Evolutionary conservation across 37 sponge, comb jelly and placozoan genomes (phyloP), one percentile per base, ranked within the genome.

Genomic region (Ianthella basta): DNA sequence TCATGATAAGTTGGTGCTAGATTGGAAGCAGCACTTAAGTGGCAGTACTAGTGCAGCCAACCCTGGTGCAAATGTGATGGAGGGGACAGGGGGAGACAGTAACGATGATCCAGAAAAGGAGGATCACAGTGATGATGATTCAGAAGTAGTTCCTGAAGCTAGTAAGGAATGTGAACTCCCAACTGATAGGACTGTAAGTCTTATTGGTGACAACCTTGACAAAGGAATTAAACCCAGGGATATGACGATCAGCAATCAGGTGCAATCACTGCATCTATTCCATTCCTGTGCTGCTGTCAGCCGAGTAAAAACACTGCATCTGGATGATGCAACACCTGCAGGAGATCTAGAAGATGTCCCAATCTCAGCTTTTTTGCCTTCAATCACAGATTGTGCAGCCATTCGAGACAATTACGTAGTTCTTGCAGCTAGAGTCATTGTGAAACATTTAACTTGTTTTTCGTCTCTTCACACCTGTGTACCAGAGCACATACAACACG

Each of bases 161-260:
- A 44, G 50, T 44, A 44, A 44, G 50, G 50, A 44, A 44, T 44
- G 50, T 44, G 8, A 8, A 44, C 50, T 44, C 3, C 50, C 50
- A 10, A 44, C 3, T 44, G 50, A 44, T 44, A 44, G 8, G 50
- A 44, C 50, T 44, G 8, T 44, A 44, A 44, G 50, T 36, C 36
- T 85, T 59, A 78, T 73, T 73, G 85, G 85, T 29, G 85, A 85
- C 41, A 85, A 85, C 38, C 20, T 85, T 0, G 78, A 85, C 64
- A 83, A 67, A 27, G 23, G 30, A 25, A 27, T 80, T 29, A 32
- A 30, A 55, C 81, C 81, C 53, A 29, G 83, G 18, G 16, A 59
- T 65, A 82, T 82, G 83, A 64, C n/a, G 20, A 36, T 65, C 24
- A 37, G 36, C 53, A 59, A 82, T 35, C 83, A 82, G 15, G 37